Base-by-base conservation (phyloP, 2,797 vertebrate species). In the Onychomys arenicola region DNA sequence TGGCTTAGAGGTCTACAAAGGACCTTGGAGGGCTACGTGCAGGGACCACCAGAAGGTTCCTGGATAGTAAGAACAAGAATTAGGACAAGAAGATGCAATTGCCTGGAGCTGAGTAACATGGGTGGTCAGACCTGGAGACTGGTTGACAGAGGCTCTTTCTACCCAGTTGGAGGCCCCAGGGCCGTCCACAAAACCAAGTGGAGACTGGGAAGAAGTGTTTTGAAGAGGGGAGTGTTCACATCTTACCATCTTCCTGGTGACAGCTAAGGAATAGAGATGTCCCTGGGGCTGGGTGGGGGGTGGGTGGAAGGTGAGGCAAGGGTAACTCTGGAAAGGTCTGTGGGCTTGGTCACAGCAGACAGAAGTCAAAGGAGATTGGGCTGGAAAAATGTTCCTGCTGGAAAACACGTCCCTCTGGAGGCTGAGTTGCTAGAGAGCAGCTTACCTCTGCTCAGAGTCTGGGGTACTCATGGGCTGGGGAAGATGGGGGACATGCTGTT, bases 321-420 rank as follows among this genome's bases (percentile, higher is more conserved):
- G 63, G 27, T 10, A 9, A 34, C 40, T 5, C 23, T 67, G 34
- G 27, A 29, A 25, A 16, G 40, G 5, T 55, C 71, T 2, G 1
- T 0, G 0, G 46, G 1, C 46, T 4, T 59, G 52, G 19, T 8
- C 87, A 6, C 49, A 2, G 27, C 37, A 11, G 29, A 40, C 0
- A 11, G 29, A 40, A 0, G 21, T 13, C 23, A 34, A 2, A 17
- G 1, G 40, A 75, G 37, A 65, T 2, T 25, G 10, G 34, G 55
- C 0, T 2, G 17, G n/a, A 32, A 23, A 13, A 6, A 2, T 0
- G 8, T 32, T n/a, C 6, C 32, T 21, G 61, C 37, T 4, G 21
- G 11, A 9, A 34, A 67, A 43, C 71, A 43, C 10, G 3, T 37
- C 25, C 55, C 32, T 4, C 23, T 12, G 19, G 40, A 13, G 10